Base-by-base conservation (phyloP, 2,888 invertebrate species). In the Scrobipalpa atriplicella region DNA sequence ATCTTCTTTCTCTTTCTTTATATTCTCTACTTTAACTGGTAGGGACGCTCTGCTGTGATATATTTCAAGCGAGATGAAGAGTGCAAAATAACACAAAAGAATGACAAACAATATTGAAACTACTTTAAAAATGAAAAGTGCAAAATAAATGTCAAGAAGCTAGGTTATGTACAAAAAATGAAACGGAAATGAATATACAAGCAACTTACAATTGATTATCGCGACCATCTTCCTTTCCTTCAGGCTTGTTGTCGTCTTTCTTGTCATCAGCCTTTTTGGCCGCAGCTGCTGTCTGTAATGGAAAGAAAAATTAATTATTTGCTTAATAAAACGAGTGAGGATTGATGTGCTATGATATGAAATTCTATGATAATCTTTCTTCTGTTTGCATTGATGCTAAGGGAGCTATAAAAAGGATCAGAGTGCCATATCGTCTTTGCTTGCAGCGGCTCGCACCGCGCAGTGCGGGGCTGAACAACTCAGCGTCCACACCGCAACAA, bases 131-230 rank as follows among this genome's bases (percentile, higher is more conserved):
- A 43, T 19, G 43, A n/a, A 62, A 62, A 10, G 16, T 56, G 13
- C 13, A 18, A 61, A 43, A 13, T 5, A 62, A 43, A 41, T 18
- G 39, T 41, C 11, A 62, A 1, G 47, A n/a, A n/a, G n/a, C n/a
- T n/a, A 1, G 6, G 16, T 9, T n/a, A n/a, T n/a, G n/a, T n/a
- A n/a, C n/a, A 16, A 47, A 47, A n/a, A 47, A 47, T 43, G 16
- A 16, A 16, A 10, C 5, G 3, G n/a, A 47, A 47, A 16, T 5
- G 16, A 9, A n/a, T n/a, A 10, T 6, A 21, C 18, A 21, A 21
- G 11, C 10, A 2, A 93, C 94, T 94, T 78, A 96, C 95, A 96
- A 88, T 81, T 95, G 96, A 81, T 96, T 97, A 84, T 97, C 97
- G 47, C 98, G 94, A 76, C 97, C 97, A 73, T 97, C 97, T 80